Percentiles rank a stretch among this genome's conserved stretches.
Conservation (phyloP, 2,888 invertebrate genomes). For the Biston betularia region DNA sequence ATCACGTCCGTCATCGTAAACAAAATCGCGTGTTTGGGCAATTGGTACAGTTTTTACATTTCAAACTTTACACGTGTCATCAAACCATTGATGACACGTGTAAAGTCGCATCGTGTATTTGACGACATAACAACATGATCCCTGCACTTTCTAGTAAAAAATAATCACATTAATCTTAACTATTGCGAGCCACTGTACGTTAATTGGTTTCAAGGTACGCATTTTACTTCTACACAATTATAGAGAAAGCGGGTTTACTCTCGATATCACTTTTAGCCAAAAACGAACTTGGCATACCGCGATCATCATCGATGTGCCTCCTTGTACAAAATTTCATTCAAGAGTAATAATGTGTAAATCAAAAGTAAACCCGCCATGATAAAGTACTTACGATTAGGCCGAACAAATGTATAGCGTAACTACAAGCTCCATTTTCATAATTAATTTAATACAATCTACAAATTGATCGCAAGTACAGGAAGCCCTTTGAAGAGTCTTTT, state of each 20-base stretch:
- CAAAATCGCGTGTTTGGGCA: constrained; percentile 10
- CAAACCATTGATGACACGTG: constrained; percentile 18
- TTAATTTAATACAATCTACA: constrained; percentile 39
- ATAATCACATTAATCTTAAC: constrained; percentile 3
- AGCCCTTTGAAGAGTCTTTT: constrained; percentile 69
- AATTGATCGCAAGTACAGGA: constrained; percentile 69
- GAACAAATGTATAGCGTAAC: constrained; percentile 15
- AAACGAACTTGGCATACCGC: too few species aligned
- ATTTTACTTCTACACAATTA: constrained; percentile 18
- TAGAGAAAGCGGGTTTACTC: not conserved
- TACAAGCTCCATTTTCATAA: constrained; percentile 39
- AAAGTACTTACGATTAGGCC: not conserved
- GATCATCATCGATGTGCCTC: not conserved
- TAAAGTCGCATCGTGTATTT: constrained; percentile 10
- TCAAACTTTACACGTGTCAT: too few species aligned
- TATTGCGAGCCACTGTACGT: constrained; percentile 14
- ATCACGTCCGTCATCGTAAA: constrained; percentile 11
- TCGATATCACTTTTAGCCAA: not conserved
- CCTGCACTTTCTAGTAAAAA: not conserved
- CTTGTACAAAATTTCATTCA: not conserved
- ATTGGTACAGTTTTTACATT: constrained; percentile 21
- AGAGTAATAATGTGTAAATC: not conserved
- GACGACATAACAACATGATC: constrained; percentile 7
- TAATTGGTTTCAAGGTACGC: constrained; percentile 19
- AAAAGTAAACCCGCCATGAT: constrained; percentile 9